phyloP scores from a whole-genome alignment of 2,113 vertebrate species.

The Spheniscus mendiculus region DNA sequence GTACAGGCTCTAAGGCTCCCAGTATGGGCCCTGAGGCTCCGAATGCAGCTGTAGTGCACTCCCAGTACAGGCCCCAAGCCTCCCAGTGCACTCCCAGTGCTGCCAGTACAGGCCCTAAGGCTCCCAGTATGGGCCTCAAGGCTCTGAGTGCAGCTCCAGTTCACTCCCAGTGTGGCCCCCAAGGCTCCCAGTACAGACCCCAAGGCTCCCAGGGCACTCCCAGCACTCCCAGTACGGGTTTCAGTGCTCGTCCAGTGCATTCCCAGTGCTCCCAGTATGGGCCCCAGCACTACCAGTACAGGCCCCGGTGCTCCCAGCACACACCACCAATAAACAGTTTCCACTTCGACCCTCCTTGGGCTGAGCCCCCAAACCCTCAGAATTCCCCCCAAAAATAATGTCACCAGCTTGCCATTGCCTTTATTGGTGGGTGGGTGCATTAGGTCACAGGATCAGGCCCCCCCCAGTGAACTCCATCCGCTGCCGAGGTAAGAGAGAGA shows the following conservation, averaged over 20 bases:
- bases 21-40: no score
- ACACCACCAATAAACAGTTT: rapidly evolving
- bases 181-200: not conserved
- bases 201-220: not conserved
- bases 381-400: not conserved
- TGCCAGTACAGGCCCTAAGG: not conserved
- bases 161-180: not conserved
- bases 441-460: conserved; percentile 86
- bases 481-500: conserved; percentile 64
- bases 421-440: not conserved
- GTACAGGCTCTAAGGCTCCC: not conserved
- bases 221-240: not conserved
- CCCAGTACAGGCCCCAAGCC: not conserved
- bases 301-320: not conserved
- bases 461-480: conserved; percentile 94
- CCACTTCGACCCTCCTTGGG: no score
- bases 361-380: rapidly evolving
- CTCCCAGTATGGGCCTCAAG: not conserved
- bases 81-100: not conserved
- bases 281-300: not conserved
- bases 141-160: not conserved
- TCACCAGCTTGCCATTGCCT: not conserved
- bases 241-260: not conserved
- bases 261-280: not conserved
- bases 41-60: no score